phyloP scores from a whole-genome alignment of 2,797 vertebrate genomes.

The Semotilus atromaculatus region DNA sequence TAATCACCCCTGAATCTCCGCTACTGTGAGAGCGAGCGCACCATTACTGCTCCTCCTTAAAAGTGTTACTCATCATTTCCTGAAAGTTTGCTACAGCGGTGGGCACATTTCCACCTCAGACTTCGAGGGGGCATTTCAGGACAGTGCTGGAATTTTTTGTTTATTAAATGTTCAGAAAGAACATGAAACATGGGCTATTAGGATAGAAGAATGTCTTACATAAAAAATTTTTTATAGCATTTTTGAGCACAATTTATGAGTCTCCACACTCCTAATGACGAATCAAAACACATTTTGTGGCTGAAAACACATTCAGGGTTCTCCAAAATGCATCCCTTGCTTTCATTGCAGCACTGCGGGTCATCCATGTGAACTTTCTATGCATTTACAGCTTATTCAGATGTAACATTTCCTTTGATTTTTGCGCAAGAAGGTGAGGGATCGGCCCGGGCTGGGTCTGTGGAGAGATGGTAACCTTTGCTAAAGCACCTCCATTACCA shows the following conservation, averaged over 20 bases:
- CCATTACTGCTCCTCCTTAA: slow-evolving; percentile 56
- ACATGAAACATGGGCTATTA: background rate
- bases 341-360: slow-evolving; percentile 27
- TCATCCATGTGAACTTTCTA: slow-evolving; percentile 53
- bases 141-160: slow-evolving; percentile 17
- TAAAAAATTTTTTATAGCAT: background rate
- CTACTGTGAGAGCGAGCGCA: slow-evolving; percentile 50
- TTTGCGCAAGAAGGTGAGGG: slow-evolving; percentile 45
- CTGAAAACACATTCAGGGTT: slow-evolving; percentile 41
- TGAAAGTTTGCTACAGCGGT: slow-evolving; percentile 51
- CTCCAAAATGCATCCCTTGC: background rate
- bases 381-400: slow-evolving; percentile 60
- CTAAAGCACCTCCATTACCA: slow-evolving; percentile 59
- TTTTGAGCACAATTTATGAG: slow-evolving; percentile 14
- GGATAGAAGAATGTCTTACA: background rate
- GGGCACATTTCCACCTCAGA: slow-evolving; percentile 14
- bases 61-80: slow-evolving; percentile 60
- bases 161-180: slow-evolving; percentile 2
- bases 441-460: slow-evolving; percentile 42
- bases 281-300: slow-evolving; percentile 41
- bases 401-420: slow-evolving; percentile 60
- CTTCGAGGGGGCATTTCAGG: slow-evolving; percentile 46
- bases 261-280: slow-evolving; percentile 2
- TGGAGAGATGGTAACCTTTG: slow-evolving; percentile 65
- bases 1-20: slow-evolving; percentile 77